Percentiles rank a stretch among this genome's conserved stretches.
Conservation (phyloP, 2,797 vertebrate species). For the Rhynchonycteris naso region DNA sequence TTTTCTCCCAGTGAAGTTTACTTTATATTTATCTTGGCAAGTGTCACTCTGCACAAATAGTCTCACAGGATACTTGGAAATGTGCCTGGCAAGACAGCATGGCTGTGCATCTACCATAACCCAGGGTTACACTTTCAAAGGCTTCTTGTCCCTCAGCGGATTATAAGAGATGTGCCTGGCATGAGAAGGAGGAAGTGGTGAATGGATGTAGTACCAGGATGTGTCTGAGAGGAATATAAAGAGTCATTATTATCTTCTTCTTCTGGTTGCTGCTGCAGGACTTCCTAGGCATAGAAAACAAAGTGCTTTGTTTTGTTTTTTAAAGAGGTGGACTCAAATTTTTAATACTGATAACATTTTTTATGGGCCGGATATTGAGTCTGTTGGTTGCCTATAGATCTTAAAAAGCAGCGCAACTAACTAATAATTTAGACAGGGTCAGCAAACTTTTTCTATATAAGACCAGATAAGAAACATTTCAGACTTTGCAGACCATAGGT, state of each 20-base stretch:
- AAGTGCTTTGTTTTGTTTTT: conserved; percentile 4
- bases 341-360: conserved; percentile 48
- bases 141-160: conserved; percentile 68
- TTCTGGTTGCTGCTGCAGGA: conserved; percentile 19
- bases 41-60: conserved; percentile 14
- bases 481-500: not conserved
- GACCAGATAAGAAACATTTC: not conserved
- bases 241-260: conserved; percentile 53
- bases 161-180: conserved; percentile 76
- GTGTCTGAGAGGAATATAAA: conserved; percentile 70
- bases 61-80: not conserved
- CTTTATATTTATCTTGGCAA: conserved; percentile 57
- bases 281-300: conserved; percentile 46
- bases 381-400: not conserved
- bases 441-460: not conserved
- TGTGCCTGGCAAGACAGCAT: not conserved
- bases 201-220: conserved; percentile 57
- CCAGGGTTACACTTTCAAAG: conserved; percentile 68
- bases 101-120: not conserved
- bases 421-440: not conserved
- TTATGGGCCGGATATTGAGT: not conserved
- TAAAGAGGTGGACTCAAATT: not conserved
- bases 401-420: conserved; percentile 24
- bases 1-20: conserved; percentile 48
- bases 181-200: conserved; percentile 72